Base-by-base conservation (phyloP, 2,888 invertebrate species). In the Subacronicta megacephala region DNA sequence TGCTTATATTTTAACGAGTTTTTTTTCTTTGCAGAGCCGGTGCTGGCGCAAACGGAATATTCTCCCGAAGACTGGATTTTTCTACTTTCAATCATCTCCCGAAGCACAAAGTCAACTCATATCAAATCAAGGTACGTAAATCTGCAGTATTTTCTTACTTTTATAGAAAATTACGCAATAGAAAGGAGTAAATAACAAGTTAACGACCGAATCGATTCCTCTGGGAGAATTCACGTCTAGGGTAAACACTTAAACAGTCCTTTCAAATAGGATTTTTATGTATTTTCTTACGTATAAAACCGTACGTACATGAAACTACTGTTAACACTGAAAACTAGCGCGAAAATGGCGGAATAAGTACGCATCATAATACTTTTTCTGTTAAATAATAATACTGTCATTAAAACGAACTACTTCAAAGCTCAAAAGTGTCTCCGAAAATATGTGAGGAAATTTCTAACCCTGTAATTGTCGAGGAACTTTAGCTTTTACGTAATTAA, bases 51-150 rank as follows among this genome's bases (percentile, higher is more conserved):
- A 98, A 97, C 88, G 98, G 98, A 58, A 98, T 99, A 80, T 99
- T 99, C 95, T 97, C 97, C 38, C 96, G 98, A 81, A 97, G 99
- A 76, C 95, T 97, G 89, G 99, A 99, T 94, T 98, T 99, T 95
- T 98, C 98, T 83, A 98, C 98, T 51, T 98, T 99, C 96, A 98
- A 98, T 91, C 96, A 97, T 78, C 96, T 99, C 85, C 99, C 99
- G 76, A 97, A 97, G 92, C 97, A 98, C 90, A 99, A 99, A 95
- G 97, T 99, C 89, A 99, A 99, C 95, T 99, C 99, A 85, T 99
- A 99, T 95, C 99, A 99, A 95, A 99, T 99, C 90, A 99, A 99
- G 98, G 98, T 98, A 95, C 35, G 58, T 67, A 37, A 18, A 26
- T 26, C 26, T 26, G 10, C 38, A 53, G 18, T 44, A 40, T 17